Evolutionary conservation across 2,888 invertebrate species (phyloP).

Genomic region (Omphaloscelis lunosa): DNA sequence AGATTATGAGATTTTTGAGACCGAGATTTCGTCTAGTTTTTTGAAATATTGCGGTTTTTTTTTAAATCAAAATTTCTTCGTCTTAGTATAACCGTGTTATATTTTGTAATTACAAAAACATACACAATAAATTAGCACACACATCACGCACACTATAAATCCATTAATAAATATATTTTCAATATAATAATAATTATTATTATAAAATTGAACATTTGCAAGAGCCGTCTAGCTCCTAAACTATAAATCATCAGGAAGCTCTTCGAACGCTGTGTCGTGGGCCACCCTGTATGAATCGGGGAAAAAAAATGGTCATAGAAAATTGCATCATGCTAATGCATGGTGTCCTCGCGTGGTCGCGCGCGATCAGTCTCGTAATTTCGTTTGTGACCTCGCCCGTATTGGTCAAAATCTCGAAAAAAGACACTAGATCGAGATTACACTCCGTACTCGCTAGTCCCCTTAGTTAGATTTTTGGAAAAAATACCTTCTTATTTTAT

Average conservation of each 20-base stretch:
- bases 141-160: background rate
- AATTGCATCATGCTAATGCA: no score
- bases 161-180: background rate
- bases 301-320: no score
- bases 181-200: background rate
- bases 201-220: background rate
- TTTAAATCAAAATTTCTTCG: no score
- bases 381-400: background rate
- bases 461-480: background rate
- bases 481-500: background rate
- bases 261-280: no score
- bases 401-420: background rate
- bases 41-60: no score
- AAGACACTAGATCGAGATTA: background rate
- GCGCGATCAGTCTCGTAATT: background rate
- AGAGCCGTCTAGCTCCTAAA: no score
- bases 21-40: no score
- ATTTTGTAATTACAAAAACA: background rate
- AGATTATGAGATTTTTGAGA: no score
- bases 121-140: background rate
- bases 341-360: background rate
- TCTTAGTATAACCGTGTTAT: background rate
- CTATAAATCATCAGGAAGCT: no score
- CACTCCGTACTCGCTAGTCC: background rate
- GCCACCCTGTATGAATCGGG: no score